Base-by-base conservation (phyloP, 37 sponge, comb jelly and placozoan species). In the Cladorhizidae sp. region DNA sequence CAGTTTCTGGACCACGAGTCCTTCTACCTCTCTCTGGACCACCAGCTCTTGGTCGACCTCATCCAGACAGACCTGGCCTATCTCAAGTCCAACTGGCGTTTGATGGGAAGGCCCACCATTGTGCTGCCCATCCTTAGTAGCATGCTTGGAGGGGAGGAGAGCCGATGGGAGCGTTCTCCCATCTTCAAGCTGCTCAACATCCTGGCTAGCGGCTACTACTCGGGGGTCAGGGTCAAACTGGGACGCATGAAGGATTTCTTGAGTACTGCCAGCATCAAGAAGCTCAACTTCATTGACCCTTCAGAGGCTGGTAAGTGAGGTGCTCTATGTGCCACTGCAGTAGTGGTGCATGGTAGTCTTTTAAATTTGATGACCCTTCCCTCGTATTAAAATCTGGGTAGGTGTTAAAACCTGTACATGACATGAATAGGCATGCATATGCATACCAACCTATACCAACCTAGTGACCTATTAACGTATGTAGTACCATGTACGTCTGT, bases 1-100 rank as follows among this genome's bases (percentile, higher is more conserved):
- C 68, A 95, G 96, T 92, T 92, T 74, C 23, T 95, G 32, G 96
- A 95, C 69, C 93, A 95, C 25, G 93, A 93, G 64, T 61, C 93
- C 26, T 95, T 92, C 77, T 95, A 95, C 70, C 57, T 95, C n/a
- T 95, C 74, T 25, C 77, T 89, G 71, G 96, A 95, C 73, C 77
- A 83, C 62, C 58, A 79, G 3, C 77, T 95, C 32, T 72, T 92
- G 52, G 93, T 89, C 25, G 93, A 95, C 59, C 70, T 92, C 50
- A 86, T 95, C 28, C 68, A 77, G 21, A 92, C 96, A 15, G 90
- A 89, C 62, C 58, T 95, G 0, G 87, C 93, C n/a, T 95, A 92
- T 54, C 83, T 95, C 50, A 80, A 86, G 79, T 40, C 86, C 73
- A 92, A 89, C 87, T 95, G 96, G 96, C 74, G 86, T 59, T 64